phyloP scores from a whole-genome alignment of 2,888 invertebrate species.

The Megastigmus dorsalis region DNA sequence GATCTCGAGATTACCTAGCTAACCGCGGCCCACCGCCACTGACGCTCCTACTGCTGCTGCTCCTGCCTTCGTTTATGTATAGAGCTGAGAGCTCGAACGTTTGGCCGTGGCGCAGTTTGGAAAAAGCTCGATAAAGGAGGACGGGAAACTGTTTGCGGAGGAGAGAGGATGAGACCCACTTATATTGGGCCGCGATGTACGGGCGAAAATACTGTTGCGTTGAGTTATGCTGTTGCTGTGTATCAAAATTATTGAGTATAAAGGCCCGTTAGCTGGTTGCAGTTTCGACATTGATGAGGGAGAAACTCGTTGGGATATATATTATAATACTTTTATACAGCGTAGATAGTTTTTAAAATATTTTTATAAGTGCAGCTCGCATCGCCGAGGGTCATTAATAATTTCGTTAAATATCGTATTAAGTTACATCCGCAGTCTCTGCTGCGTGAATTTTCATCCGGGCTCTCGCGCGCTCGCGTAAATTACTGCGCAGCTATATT shows the following conservation, averaged over 20 bases:
- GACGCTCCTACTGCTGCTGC: too few relatives aligned
- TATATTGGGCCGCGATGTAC: too few relatives aligned
- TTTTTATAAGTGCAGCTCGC: neutral
- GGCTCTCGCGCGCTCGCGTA: neutral
- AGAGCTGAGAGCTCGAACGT: too few relatives aligned
- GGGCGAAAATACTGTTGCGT: too few relatives aligned
- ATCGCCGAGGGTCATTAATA: neutral
- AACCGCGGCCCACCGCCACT: neutral
- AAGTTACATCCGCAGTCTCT: neutral
- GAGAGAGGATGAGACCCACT: neutral
- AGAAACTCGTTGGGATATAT: too few relatives aligned
- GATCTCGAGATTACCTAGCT: constrained; percentile 44
- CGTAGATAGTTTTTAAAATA: neutral
- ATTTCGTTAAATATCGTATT: constrained; percentile 7
- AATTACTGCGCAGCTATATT: neutral
- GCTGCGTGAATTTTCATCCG: neutral
- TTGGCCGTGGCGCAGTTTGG: too few relatives aligned
- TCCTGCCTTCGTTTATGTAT: neutral
- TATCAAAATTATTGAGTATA: too few relatives aligned
- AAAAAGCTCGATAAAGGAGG: too few relatives aligned
- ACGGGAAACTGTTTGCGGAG: neutral
- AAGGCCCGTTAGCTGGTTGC: too few relatives aligned
- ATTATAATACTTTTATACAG: too few relatives aligned
- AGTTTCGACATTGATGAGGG: too few relatives aligned
- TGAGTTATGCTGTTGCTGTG: too few relatives aligned